phyloP scores from a whole-genome alignment of 2,797 vertebrate species.

The Valencia hispanica region DNA sequence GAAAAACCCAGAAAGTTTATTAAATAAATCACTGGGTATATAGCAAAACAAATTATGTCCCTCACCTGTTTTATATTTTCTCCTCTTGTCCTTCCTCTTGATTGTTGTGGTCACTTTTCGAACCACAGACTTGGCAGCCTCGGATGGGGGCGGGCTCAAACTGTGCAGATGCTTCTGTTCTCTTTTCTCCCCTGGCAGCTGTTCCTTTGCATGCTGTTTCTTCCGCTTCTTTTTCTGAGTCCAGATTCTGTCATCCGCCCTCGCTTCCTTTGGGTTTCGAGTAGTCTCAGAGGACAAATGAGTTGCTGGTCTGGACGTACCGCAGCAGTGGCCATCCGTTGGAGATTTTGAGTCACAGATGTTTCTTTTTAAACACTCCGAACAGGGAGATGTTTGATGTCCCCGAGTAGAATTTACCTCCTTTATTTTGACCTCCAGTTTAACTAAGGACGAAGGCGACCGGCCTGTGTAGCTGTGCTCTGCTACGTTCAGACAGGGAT shows the following conservation, averaged over 20 bases:
- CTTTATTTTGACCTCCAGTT: conserved; percentile 74
- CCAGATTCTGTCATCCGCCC: conserved; percentile 62
- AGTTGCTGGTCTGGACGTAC: conserved; percentile 11
- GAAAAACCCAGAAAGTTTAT: too few relatives aligned
- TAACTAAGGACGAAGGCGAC: conserved; percentile 75
- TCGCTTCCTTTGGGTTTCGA: conserved; percentile 64
- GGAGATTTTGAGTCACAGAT: conserved; percentile 33
- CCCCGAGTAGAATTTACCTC: conserved; percentile 38
- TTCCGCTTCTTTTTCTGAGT: conserved; percentile 90
- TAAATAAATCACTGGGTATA: not conserved
- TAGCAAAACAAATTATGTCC: conserved; percentile 3
- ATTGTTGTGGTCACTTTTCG: conserved; percentile 80
- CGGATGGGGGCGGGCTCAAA: conserved; percentile 77
- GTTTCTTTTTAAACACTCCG: conserved; percentile 48
- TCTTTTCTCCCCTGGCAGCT: conserved; percentile 78
- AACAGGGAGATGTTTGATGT: conserved; percentile 49
- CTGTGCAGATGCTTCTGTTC: conserved; percentile 69
- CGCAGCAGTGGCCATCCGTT: conserved; percentile 38
- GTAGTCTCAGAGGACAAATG: conserved; percentile 49
- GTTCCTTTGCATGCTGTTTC: conserved; percentile 87
- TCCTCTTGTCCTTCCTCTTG: conserved; percentile 90
- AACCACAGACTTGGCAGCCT: conserved; percentile 82
- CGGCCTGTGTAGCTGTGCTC: conserved; percentile 74
- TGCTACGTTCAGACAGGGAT: conserved; percentile 70
- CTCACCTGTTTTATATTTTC: conserved; percentile 91